Evolutionary conservation across 2,113 vertebrate species (phyloP), one percentile per base, ranked within the genome.

Genomic region (Bostrychus sinensis): DNA sequence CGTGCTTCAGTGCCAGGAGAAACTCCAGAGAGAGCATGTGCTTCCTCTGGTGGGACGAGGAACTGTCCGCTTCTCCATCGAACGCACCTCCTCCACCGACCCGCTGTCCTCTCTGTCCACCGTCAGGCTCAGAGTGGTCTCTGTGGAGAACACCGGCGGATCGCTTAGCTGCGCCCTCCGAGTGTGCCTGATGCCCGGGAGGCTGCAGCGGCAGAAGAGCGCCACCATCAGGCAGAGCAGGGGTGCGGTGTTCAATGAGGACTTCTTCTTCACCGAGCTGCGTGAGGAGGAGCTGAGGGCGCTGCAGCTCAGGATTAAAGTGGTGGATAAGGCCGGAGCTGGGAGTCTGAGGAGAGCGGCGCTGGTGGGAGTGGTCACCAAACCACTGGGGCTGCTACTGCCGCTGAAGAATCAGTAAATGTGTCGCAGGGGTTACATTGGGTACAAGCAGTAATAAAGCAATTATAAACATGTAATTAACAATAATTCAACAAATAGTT

Each of bases 261-360:
- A 92, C 42, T 93, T 93, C 78, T 92, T 86, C 78, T 93, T 92
- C 56, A 89, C 82, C 7, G 83, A 86, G 32, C 86, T 89, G 39
- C 79, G 61, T n/a, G 72, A 56, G 2, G 67, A 81, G 7, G 73
- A 72, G 34, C 60, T 93, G 39, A n/a, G 23, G 46, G 67, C 66
- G 10, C 72, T 90, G 65, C 64, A 87, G 38, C 84, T 93, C 37
- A 82, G 75, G 54, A 25, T 92, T 16, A 92, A 91, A 77, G 85
- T 92, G 17, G 25, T 91, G 59, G 78, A 88, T 64, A 92, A 91
- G 62, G 53, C 82, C 50, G 66, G 71, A 36, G 16, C 73, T 28
- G 80, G 78, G 56, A 56, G 72, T 2, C 56, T 91, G 39, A 89
- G 76, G 55, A 78, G 88, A 22, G 87, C 59, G 13, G 56, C 63